Evolutionary conservation across 2,888 invertebrate genomes (phyloP), one percentile per base, ranked within the genome.

Genomic region (Pocota personata): DNA sequence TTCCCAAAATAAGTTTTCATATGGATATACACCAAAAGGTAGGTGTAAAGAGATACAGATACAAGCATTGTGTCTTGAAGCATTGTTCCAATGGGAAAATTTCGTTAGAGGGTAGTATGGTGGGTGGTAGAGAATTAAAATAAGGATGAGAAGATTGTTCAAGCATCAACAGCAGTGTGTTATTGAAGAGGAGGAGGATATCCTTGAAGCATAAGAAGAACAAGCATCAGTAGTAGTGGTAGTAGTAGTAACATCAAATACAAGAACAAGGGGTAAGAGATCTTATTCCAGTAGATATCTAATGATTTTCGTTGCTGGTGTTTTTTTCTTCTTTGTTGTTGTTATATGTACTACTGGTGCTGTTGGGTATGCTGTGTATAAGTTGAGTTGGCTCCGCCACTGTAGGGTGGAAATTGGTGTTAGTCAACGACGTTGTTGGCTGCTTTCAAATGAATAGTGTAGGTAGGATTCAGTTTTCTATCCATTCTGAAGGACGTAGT

Each of bases 131-230:
- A 30, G 40, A 37, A 35, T 48, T 19, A 50, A 60, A 64, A 32
- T 37, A 67, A 46, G 76, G 71, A 76, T 66, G 82, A 72, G 71
- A 72, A 69, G 52, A 76, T 66, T 82, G 80, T 80, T 86, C 52
- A 82, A 86, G 84, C 80, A 80, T 76, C 80, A 71, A 78, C 84
- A 64, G 52, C 82, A 86, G 76, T 60, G 76, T 76, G 60, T 72
- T 76, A 67, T 60, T 72, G 67, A 69, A 75, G 80, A 62, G 71
- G 40, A 43, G 72, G 57, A 73, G 82, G 76, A 82, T 86, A 86
- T 86, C 86, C 86, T 86, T 86, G 82, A 82, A 86, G 80, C 71
- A 32, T 35, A 71, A 75, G 37, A 82, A 76, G 84, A 79, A 84
- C 69, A 84, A 75, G 82, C 71, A 77, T 75, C 21, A 35, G 66